A percentile compares a stretch with the other conserved stretches of the same genome.
phyloP scores from a whole-genome alignment of 2,113 vertebrate species.

The Ranitomeya variabilis region DNA sequence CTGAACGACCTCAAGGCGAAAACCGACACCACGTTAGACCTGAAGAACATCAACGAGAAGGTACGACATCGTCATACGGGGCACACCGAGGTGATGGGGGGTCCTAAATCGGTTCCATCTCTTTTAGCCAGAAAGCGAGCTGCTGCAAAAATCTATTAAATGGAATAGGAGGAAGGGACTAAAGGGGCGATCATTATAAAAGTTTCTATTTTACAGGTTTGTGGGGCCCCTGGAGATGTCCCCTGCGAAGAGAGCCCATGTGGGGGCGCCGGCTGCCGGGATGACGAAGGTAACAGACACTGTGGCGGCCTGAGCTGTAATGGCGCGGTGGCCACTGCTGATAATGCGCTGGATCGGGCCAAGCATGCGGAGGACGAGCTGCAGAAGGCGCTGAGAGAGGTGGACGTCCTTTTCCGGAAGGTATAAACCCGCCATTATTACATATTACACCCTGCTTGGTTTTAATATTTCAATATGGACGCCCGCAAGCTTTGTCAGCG shows the following conservation, averaged over 20 bases:
- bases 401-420: constrained; percentile 81
- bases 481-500: neutral
- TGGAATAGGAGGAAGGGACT: no score
- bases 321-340: constrained; percentile 81
- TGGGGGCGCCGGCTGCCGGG: constrained; percentile 88
- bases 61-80: constrained; percentile 61
- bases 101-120: neutral
- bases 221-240: constrained; percentile 77
- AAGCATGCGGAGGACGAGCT: constrained; percentile 84
- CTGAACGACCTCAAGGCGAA: constrained; percentile 76
- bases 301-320: constrained; percentile 91
- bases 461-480: neutral
- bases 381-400: constrained; percentile 81
- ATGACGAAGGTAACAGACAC: constrained; percentile 85
- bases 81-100: neutral
- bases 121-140: neutral
- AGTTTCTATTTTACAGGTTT: constrained; percentile 76
- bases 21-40: constrained; percentile 71
- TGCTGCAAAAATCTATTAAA: neutral
- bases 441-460: neutral
- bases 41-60: constrained; percentile 89
- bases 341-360: constrained; percentile 83
- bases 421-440: constrained; percentile 61
- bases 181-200: neutral
- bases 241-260: constrained; percentile 89